Evolutionary conservation across 2,888 invertebrate species (phyloP).

Genomic region (Hemistola chrysoprasaria): DNA sequence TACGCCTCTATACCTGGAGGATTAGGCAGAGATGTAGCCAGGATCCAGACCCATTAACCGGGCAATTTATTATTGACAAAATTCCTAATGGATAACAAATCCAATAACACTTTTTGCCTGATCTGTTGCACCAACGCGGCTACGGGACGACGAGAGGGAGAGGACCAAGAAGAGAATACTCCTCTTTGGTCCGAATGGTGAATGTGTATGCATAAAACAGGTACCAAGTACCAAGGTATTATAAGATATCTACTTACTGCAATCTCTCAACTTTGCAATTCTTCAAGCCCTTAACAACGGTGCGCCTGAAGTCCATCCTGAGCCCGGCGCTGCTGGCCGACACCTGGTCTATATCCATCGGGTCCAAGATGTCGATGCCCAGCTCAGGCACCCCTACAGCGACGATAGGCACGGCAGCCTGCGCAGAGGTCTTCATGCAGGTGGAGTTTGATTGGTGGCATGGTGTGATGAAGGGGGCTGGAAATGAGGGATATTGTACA

Average conservation of each 20-base stretch:
- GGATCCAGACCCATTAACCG: too few relatives aligned
- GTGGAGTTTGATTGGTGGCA: slow-evolving; percentile 46
- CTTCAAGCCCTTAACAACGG: slow-evolving; percentile 55
- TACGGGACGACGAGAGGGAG: too few relatives aligned
- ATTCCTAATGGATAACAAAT: too few relatives aligned
- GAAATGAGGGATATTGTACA: slow-evolving; percentile 3
- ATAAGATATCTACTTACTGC: slow-evolving; percentile 57
- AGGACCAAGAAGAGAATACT: too few relatives aligned
- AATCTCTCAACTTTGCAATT: slow-evolving; percentile 51
- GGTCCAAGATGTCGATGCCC: slow-evolving; percentile 55
- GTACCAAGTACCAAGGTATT: too few relatives aligned
- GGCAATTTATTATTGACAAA: too few relatives aligned
- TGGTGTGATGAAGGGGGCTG: slow-evolving; percentile 59
- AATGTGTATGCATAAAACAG: too few relatives aligned
- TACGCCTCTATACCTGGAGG: too few relatives aligned
- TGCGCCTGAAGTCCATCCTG: slow-evolving; percentile 60
- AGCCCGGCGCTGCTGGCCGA: slow-evolving; percentile 57
- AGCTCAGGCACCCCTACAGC: slow-evolving; percentile 57
- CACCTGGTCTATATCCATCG: slow-evolving; percentile 53
- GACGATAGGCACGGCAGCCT: slow-evolving; percentile 49
- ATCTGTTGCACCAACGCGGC: too few relatives aligned
- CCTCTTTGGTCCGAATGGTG: too few relatives aligned
- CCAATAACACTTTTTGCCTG: too few relatives aligned
- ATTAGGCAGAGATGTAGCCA: too few relatives aligned
- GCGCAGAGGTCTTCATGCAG: slow-evolving; percentile 55